Percentiles rank a stretch among this genome's conserved stretches.
Evolutionary conservation across 2,113 vertebrate species (phyloP).

Genomic region (Amphilophus citrinellus): DNA sequence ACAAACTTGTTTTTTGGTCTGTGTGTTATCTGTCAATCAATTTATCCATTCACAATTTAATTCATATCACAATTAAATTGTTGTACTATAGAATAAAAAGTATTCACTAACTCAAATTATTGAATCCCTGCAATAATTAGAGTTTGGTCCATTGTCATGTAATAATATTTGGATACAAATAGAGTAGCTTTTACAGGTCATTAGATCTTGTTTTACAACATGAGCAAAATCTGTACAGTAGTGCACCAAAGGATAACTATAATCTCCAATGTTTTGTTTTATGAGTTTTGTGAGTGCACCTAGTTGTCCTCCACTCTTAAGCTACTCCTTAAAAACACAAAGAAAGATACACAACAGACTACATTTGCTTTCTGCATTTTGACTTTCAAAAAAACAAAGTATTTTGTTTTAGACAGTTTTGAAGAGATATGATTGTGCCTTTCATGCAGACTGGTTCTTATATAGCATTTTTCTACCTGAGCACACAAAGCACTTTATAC

Average conservation of each 20-base stretch:
- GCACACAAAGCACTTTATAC: no score
- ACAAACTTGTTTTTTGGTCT: neutral
- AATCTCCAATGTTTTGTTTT: neutral
- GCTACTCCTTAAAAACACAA: neutral
- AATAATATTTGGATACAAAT: no score
- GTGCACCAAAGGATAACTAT: neutral
- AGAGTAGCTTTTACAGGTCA: no score
- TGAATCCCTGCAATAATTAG: neutral
- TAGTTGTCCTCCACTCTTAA: neutral
- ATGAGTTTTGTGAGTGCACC: no score
- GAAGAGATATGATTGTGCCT: neutral
- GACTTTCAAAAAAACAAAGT: no score
- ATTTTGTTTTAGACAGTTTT: neutral
- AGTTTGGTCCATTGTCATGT: no score
- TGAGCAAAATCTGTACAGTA: neutral
- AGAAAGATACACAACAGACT: neutral
- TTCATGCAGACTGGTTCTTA: no score
- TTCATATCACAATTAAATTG: neutral
- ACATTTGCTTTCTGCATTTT: neutral
- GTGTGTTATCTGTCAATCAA: neutral
- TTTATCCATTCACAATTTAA: neutral
- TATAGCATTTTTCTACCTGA: neutral
- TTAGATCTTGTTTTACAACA: no score
- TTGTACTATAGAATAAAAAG: neutral
- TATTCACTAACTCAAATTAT: neutral